Base-by-base conservation (phyloP, 2,797 vertebrate genomes). In the Coracias cyanogaster region DNA sequence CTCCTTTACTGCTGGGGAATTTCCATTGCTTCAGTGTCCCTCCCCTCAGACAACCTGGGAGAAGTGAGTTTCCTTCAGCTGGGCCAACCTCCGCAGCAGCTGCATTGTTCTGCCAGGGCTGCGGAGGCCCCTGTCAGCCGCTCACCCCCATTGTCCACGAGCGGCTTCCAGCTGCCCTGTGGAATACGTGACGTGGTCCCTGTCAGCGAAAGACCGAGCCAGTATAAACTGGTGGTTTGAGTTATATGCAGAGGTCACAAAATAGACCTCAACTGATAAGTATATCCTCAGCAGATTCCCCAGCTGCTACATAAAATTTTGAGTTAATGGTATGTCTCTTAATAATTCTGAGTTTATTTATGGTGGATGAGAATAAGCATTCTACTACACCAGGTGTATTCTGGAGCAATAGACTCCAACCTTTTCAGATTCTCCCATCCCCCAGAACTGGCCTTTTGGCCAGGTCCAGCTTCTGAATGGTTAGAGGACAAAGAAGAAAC, bases 171-270 rank as follows among this genome's bases (percentile, higher is more conserved):
- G 80, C 90, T 1, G 4, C 89, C 69, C 65, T 76, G 84, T 2
- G 82, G 84, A 91, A 83, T 97, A 97, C 96, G 95, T 97, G 96
- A 97, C 96, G 94, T 0, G 49, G 96, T 93, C 96, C 96, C 84
- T 96, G 96, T 97, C 96, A 92, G 94, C 84, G 0, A 74, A 49
- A 35, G 84, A 60, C 84, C 0, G 69, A 95, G 96, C 96, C 96
- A 97, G 83, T 86, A 89, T 78, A 69, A 67, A 69, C 71, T 70
- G 76, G 35, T 92, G 94, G 67, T 58, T 86, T 67, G 79, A 69
- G 65, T 91, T 89, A 69, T 52, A 62, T 46, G 70, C 84, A 45
- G 76, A 83, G 91, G 48, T 74, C 15, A 18, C 87, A 69, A 91
- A 95, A 78, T 43, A 90, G 78, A 84, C 74, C 52, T 89, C 71